A percentile compares a stretch with the other conserved stretches of the same genome.
Evolutionary conservation across 2,797 vertebrate genomes (phyloP).

Genomic region (Galagoides demidoff): DNA sequence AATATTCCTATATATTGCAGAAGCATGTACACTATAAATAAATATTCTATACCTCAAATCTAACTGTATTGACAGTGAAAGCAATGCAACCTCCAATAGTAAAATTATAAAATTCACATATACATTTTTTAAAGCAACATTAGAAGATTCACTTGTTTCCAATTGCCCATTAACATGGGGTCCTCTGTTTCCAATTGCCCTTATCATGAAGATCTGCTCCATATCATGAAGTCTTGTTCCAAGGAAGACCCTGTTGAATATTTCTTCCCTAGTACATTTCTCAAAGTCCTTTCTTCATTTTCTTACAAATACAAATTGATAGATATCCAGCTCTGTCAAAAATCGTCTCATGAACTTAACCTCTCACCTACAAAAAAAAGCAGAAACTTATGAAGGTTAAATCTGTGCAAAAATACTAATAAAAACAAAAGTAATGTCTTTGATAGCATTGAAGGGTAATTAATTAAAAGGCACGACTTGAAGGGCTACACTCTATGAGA

Average conservation of each 20-base stretch:
- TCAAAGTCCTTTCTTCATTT: not conserved
- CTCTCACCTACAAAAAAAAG: not conserved
- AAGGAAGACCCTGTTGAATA: not conserved
- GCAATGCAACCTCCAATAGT: not conserved
- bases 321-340: not conserved
- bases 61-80: not conserved
- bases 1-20: not conserved
- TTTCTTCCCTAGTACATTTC: not conserved
- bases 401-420: not conserved
- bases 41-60: not conserved
- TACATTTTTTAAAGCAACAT: not conserved
- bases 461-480: not conserved
- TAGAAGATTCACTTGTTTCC: not conserved
- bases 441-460: not conserved
- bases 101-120: not conserved
- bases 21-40: not conserved
- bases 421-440: not conserved
- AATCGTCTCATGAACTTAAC: not conserved
- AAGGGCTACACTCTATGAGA: not conserved
- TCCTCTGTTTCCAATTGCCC: not conserved
- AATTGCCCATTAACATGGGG: not conserved
- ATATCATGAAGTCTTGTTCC: not conserved
- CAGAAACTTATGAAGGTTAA: not conserved
- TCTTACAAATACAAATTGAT: not conserved
- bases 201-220: not conserved